Percentiles rank a stretch among this genome's conserved stretches.
phyloP scores from a whole-genome alignment of 2,888 invertebrate species.

The Mythimna impura region DNA sequence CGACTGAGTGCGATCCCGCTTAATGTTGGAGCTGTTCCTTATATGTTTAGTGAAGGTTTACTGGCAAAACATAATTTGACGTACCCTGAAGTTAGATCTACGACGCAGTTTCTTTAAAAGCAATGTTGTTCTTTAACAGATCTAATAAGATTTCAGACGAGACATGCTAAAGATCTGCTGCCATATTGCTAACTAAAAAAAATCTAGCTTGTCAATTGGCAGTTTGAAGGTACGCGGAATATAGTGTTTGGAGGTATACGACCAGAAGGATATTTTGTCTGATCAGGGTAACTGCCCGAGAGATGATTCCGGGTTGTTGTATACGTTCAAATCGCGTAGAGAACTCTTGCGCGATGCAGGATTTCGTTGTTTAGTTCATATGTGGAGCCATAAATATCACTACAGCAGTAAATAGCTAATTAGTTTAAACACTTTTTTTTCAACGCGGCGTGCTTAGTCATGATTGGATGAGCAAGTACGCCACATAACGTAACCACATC shows the following conservation, averaged over 20 bases:
- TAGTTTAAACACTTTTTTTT: neutral
- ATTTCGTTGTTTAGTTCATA: too few relatives aligned
- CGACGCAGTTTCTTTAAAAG: neutral
- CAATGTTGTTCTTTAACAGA: neutral
- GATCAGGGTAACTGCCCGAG: too few relatives aligned
- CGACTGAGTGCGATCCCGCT: conserved; percentile 34
- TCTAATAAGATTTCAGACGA: neutral
- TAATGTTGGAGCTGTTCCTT: conserved; percentile 31
- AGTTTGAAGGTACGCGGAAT: too few relatives aligned
- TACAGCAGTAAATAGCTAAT: neutral
- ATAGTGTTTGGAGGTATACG: too few relatives aligned
- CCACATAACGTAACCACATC: neutral
- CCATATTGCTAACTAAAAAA: neutral
- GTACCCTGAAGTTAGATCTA: neutral
- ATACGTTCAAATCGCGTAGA: too few relatives aligned
- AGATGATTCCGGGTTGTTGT: too few relatives aligned
- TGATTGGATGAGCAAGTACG: neutral
- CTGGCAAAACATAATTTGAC: neutral
- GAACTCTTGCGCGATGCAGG: too few relatives aligned
- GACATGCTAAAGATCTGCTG: neutral
- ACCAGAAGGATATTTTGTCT: too few relatives aligned
- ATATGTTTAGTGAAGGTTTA: conserved; percentile 19
- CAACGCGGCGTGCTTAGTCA: too few relatives aligned
- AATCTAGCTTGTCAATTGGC: neutral
- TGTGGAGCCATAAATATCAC: too few relatives aligned